These are phyloP conservation scores for Stomorhina lunata DNA, from an alignment of 2,888 invertebrate genomes.

Conservation along the genomic window DNA sequence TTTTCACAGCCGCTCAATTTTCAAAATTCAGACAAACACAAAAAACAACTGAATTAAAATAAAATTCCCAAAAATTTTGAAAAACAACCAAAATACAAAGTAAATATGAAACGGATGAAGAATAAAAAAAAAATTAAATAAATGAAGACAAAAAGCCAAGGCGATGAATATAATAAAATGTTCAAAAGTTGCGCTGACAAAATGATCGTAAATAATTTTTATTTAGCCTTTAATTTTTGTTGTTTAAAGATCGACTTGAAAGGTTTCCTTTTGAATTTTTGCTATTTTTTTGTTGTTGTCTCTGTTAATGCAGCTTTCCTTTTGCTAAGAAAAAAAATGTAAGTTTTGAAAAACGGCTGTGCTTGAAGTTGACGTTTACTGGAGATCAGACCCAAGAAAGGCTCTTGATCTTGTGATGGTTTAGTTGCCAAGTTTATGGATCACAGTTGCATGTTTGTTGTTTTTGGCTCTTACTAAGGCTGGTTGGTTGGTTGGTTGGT, in stretches of 20 bases:
- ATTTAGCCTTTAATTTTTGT: conserved; percentile 66
- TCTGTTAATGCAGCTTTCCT: conserved; percentile 44
- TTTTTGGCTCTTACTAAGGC: conserved; percentile 7
- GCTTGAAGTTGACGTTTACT: no score
- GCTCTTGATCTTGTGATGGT: conserved; percentile 28
- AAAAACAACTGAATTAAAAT: no score
- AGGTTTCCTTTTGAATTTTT: conserved; percentile 26
- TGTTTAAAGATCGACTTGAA: conserved; percentile 44
- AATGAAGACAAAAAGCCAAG: conserved; percentile 42
- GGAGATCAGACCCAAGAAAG: conserved; percentile 24
- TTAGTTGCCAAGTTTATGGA: conserved; percentile 44
- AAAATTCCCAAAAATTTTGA: conserved; percentile 2
- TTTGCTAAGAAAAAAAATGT: background rate
- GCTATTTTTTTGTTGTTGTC: conserved; percentile 8
- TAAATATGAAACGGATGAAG: conserved; percentile 3
- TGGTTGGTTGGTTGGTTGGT: conserved; percentile 6
- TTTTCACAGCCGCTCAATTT: conserved; percentile 36
- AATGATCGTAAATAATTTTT: conserved; percentile 79
- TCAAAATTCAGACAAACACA: no score
- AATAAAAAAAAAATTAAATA: conserved; percentile 23
- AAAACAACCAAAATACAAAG: conserved; percentile 27
- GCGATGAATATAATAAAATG: conserved; percentile 53
- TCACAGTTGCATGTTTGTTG: conserved; percentile 19
- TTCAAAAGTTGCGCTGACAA: conserved; percentile 72
- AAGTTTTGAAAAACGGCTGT: conserved; percentile 16